Evolutionary conservation across 2,888 invertebrate genomes (phyloP), one percentile per base, ranked within the genome.

Genomic region (Xanthorhoe designata): DNA sequence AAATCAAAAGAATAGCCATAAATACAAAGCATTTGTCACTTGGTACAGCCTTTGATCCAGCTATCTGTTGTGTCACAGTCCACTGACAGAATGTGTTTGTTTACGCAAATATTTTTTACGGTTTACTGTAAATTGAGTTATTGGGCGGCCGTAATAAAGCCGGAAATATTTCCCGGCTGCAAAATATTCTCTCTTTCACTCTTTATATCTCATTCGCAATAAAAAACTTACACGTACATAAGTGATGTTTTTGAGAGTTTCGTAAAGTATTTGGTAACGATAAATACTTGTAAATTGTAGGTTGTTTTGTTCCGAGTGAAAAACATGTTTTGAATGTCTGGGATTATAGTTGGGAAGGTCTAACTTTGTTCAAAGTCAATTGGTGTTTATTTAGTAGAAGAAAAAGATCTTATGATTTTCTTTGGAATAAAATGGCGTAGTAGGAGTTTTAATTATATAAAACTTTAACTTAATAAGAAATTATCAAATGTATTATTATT

Each of bases 81-180:
- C 55, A 64, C 69, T 68, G 66, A 68, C 69, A 59, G 68, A 79
- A 80, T 76, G 73, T 78, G 71, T 73, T 80, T 80, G 81, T 80
- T 79, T 80, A 78, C 80, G 69, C 60, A 71, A 75, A 70, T 68
- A 71, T 64, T 70, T 38, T 72, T 65, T 55, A 70, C 69, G 75
- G 75, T 74, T 75, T 74, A 77, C 71, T 75, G 69, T 77, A 78
- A 78, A 80, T 80, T 76, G 79, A 76, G 78, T 80, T 80, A 80
- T 67, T 66, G 72, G 61, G 58, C 57, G 47, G 51, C 38, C 61
- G 75, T 74, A 72, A 77, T 78, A 79, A 74, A 71, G 62, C 70
- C 70, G 70, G 73, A 74, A 68, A 67, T 75, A 72, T 59, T 69
- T 63, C 55, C 62, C 58, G 61, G 24, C 19, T 52, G 52, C n/a